Evolutionary conservation across 2,113 vertebrate genomes (phyloP).

Genomic region (Lampris megalopsis): DNA sequence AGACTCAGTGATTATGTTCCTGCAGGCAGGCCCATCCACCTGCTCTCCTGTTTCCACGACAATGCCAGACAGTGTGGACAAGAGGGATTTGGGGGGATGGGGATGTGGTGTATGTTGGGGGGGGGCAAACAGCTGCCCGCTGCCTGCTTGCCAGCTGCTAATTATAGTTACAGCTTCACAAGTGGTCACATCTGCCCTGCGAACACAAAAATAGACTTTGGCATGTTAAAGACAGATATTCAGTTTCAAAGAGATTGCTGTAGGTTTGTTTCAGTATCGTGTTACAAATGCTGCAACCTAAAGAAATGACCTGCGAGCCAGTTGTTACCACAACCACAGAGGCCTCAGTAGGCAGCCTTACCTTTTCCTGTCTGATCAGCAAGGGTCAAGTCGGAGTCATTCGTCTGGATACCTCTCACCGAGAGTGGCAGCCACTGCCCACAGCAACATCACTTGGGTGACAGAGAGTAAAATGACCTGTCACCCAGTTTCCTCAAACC

Average conservation of each 20-base stretch:
- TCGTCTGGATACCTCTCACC: neutral
- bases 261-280: too few species aligned
- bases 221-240: neutral
- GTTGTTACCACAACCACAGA: too few species aligned
- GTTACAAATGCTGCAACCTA: too few species aligned
- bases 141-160: neutral
- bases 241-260: neutral
- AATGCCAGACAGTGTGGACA: neutral
- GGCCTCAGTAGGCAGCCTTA: neutral
- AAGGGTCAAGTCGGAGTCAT: neutral
- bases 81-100: neutral
- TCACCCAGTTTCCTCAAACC: neutral
- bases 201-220: neutral
- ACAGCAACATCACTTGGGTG: neutral
- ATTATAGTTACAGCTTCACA: neutral
- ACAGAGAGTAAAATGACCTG: neutral
- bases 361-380: neutral
- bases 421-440: neutral
- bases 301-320: too few species aligned
- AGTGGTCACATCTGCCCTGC: neutral
- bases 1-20: neutral
- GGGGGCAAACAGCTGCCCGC: neutral
- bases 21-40: neutral
- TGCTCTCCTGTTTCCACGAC: neutral
- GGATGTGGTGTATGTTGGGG: neutral